Percentiles rank a stretch among this genome's conserved stretches.
These are phyloP conservation scores for Xanthia icteritia DNA, from an alignment of 2,888 invertebrate species.

Conservation along the genomic window DNA sequence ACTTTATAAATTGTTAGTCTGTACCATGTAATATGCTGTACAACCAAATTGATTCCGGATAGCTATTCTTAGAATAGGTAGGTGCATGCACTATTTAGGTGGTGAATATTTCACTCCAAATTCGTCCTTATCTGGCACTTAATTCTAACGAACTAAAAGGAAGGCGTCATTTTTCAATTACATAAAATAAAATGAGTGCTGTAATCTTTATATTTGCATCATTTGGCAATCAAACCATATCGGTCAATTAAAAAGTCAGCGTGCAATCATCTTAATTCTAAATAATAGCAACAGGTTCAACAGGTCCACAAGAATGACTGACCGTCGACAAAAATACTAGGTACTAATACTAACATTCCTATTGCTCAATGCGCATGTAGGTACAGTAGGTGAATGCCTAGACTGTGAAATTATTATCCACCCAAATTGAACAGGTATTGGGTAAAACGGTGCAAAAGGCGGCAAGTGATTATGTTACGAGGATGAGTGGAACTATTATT, in stretches of 20 bases:
- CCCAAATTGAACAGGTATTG: neutral
- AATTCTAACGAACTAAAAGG: neutral
- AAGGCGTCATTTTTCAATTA: neutral
- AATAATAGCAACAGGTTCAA: slow-evolving; percentile 8
- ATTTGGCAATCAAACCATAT: slow-evolving; percentile 11
- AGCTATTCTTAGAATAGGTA: slow-evolving; percentile 29
- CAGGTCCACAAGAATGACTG: neutral
- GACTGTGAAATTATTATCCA: neutral
- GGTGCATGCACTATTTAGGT: neutral
- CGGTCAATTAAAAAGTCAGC: slow-evolving; percentile 8
- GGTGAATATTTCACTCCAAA: neutral
- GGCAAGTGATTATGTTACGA: neutral
- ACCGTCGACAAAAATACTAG: neutral
- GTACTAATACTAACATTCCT: neutral
- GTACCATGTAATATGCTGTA: slow-evolving; percentile 33
- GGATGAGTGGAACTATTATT: neutral
- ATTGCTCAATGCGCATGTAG: neutral
- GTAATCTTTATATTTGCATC: neutral
- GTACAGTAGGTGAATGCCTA: too few relatives aligned
- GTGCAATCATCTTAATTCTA: slow-evolving; percentile 17
- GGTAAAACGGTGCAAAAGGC: neutral
- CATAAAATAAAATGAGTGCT: neutral
- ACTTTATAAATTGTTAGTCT: slow-evolving; percentile 36
- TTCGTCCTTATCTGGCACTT: slow-evolving; percentile 16
- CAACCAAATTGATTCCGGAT: slow-evolving; percentile 56